Evolutionary conservation across 1,140 invertebrate species (phyloP).

Genomic region (Polypedilum vanderplanki): DNA sequence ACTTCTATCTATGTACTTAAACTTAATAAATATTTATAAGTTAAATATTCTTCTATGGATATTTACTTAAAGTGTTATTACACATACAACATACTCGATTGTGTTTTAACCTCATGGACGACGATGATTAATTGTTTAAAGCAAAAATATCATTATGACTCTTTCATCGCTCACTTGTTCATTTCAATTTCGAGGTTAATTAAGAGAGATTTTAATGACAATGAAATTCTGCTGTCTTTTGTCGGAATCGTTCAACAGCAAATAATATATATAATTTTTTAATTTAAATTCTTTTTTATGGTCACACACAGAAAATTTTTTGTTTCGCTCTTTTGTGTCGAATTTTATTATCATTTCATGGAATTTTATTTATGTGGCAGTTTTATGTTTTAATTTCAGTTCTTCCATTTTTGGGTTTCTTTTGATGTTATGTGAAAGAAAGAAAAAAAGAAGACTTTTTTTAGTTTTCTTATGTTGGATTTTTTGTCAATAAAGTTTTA

Average conservation of each 20-base stretch:
- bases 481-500: too few relatives aligned
- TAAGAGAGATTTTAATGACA: neutral
- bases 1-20: neutral
- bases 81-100: neutral
- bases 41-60: neutral
- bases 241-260: neutral
- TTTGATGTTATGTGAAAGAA: too few relatives aligned
- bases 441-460: too few relatives aligned
- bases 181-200: neutral
- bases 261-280: neutral
- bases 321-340: neutral
- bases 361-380: slow-evolving; percentile 12
- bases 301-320: neutral
- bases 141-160: neutral
- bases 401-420: too few relatives aligned
- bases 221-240: neutral
- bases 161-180: neutral
- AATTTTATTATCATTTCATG: neutral
- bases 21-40: neutral
- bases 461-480: too few relatives aligned
- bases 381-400: neutral
- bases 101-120: neutral
- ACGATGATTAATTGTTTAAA: too few relatives aligned
- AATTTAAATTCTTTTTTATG: neutral
- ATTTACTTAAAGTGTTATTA: slow-evolving; percentile 1